Evolutionary conservation across 2,888 invertebrate species (phyloP).

Genomic region (Mayetiola destructor): DNA sequence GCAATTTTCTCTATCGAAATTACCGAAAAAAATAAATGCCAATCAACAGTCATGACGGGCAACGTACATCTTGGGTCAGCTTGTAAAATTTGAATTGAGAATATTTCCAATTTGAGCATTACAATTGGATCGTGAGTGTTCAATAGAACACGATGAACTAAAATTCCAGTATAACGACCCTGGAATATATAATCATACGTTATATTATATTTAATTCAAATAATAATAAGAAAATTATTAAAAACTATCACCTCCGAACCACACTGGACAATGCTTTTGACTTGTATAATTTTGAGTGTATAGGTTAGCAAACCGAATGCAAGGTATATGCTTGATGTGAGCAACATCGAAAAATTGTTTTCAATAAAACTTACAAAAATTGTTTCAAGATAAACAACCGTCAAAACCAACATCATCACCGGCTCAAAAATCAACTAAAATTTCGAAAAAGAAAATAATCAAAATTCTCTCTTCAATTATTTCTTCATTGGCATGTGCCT

Average conservation of each 20-base stretch:
- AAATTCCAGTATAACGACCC: background rate
- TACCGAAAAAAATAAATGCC: background rate
- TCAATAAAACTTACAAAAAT: background rate
- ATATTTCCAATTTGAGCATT: background rate
- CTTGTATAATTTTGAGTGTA: background rate
- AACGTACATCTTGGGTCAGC: background rate
- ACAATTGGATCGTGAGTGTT: background rate
- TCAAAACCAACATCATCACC: background rate
- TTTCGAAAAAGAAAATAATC: background rate
- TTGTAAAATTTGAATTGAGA: background rate
- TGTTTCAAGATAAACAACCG: background rate
- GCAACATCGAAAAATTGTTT: background rate
- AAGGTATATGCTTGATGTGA: background rate
- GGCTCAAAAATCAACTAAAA: background rate
- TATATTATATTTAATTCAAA: too few relatives aligned
- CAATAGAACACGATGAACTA: background rate
- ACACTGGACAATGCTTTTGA: background rate
- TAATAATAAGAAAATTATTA: too few relatives aligned
- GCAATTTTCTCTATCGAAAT: background rate
- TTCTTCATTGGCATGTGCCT: background rate
- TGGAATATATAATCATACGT: too few relatives aligned
- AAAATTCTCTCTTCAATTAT: background rate
- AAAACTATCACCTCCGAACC: too few relatives aligned
- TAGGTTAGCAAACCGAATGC: too few relatives aligned
- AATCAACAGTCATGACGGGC: background rate